Base-by-base conservation (phyloP, 2,888 invertebrate genomes). In the Herminia tarsipennalis region DNA sequence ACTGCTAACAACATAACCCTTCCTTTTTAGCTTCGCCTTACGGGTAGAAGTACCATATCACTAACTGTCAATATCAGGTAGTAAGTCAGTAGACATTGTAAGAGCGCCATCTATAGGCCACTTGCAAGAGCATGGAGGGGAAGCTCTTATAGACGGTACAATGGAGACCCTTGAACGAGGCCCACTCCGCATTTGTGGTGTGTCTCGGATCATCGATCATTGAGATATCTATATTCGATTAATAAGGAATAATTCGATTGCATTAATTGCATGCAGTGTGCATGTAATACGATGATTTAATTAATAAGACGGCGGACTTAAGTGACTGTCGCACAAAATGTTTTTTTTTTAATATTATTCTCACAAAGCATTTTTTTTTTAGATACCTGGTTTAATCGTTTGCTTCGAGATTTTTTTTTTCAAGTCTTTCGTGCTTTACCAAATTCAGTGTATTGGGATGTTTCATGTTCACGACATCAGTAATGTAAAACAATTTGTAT, bases 101-200 rank as follows among this genome's bases (percentile, higher is more conserved):
- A 36, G 37, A 28, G 34, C 34, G 17, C 24, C 38, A 33, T 35
- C 37, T 25, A 17, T 29, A 33, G 40, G 47, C 52, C 60, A 62
- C 64, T 66, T 60, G 58, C 53, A 56, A 50, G 43, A 50, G 42
- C 47, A 50, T 56, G 32, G 49, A 69, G 67, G 28, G 51, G 44
- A 27, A 32, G 52, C 55, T 42, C 53, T 43, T 25, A 35, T 48
- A 42, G 53, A 49, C 40, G 39, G 41, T 53, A 69, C 70, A 72
- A 72, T 69, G 47, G 62, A 21, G 34, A 40, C 37, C 27, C 64
- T 61, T 51, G 48, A 59, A 50, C 42, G 50, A 48, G 43, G 39
- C 51, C 54, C 44, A 16, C 43, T 43, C 35, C 28, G 38, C 40
- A 40, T 35, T 47, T 56, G 53, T 43, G 45, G 54, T 51, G 37